Evolutionary conservation across 1,140 invertebrate genomes (phyloP).

Genomic region (Drosophila guanche): DNA sequence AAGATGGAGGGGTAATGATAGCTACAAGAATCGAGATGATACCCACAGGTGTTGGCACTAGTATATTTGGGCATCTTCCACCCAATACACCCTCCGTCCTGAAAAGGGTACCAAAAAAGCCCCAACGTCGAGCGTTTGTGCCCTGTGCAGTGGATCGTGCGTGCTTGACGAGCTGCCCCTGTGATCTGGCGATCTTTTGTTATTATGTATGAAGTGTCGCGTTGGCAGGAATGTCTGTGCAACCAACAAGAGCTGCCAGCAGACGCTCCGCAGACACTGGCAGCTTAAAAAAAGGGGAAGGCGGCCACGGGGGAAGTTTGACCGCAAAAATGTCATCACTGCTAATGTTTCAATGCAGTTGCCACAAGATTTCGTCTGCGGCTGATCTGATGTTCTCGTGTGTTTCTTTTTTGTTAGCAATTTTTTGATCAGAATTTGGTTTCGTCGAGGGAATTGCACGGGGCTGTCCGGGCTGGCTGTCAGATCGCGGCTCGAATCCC

Average conservation of each 20-base stretch:
- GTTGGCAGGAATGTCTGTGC: conserved; percentile 69
- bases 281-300: conserved; percentile 8
- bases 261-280: conserved; percentile 49
- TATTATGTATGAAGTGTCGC: conserved; percentile 83
- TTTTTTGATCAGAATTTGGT: conserved; percentile 70
- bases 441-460: conserved; percentile 60
- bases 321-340: conserved; percentile 83
- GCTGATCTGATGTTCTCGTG: conserved; percentile 39
- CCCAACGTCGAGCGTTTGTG: conserved; percentile 3
- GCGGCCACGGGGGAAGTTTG: conserved; percentile 5
- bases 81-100: not conserved
- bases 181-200: conserved; percentile 63
- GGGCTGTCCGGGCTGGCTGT: not conserved
- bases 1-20: not conserved
- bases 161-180: conserved; percentile 28
- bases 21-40: no score
- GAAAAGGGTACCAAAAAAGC: conserved; percentile 13
- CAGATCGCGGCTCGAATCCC: no score
- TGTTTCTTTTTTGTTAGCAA: conserved; percentile 32
- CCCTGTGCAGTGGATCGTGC: conserved; percentile 37
- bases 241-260: conserved; percentile 44
- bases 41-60: no score
- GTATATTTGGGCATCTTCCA: no score
- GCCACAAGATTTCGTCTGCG: conserved; percentile 51
- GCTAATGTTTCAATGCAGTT: conserved; percentile 82